phyloP scores from a whole-genome alignment of 1,140 invertebrate species.

The Drosophila quadrilineata region DNA sequence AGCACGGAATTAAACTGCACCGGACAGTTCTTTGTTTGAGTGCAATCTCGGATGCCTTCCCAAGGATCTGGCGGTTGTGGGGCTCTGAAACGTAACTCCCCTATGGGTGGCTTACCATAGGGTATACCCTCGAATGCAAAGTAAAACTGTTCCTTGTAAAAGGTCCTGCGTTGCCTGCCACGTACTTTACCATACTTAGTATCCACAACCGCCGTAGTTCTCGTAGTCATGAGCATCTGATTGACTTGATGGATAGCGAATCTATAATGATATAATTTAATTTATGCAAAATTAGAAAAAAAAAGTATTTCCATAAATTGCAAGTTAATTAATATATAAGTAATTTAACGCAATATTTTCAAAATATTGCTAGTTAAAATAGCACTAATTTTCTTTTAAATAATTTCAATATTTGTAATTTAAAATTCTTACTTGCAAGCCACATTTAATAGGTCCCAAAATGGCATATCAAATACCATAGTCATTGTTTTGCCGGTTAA shows the following conservation, averaged over 20 bases:
- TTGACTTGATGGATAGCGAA: slow-evolving; percentile 51
- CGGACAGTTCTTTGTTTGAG: slow-evolving; percentile 57
- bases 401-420: too few species aligned
- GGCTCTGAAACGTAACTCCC: slow-evolving; percentile 84
- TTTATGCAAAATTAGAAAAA: too few species aligned
- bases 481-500: background rate
- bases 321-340: too few species aligned
- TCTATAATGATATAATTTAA: too few species aligned
- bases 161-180: slow-evolving; percentile 46
- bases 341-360: too few species aligned
- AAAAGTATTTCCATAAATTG: too few species aligned
- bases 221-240: slow-evolving; percentile 48
- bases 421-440: background rate
- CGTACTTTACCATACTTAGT: slow-evolving; percentile 45
- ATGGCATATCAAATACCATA: slow-evolving; percentile 49
- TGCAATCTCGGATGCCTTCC: slow-evolving; percentile 82
- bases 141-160: slow-evolving; percentile 63
- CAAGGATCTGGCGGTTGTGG: slow-evolving; percentile 83
- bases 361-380: too few species aligned
- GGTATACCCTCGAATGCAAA: slow-evolving; percentile 84
- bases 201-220: slow-evolving; percentile 36
- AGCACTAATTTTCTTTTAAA: too few species aligned
- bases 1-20: slow-evolving; percentile 51
- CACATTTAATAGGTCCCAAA: slow-evolving; percentile 23
- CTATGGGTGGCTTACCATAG: slow-evolving; percentile 86